Evolutionary conservation across 2,888 invertebrate species (phyloP), one percentile per base, ranked within the genome.

Genomic region (Drosophila robusta): DNA sequence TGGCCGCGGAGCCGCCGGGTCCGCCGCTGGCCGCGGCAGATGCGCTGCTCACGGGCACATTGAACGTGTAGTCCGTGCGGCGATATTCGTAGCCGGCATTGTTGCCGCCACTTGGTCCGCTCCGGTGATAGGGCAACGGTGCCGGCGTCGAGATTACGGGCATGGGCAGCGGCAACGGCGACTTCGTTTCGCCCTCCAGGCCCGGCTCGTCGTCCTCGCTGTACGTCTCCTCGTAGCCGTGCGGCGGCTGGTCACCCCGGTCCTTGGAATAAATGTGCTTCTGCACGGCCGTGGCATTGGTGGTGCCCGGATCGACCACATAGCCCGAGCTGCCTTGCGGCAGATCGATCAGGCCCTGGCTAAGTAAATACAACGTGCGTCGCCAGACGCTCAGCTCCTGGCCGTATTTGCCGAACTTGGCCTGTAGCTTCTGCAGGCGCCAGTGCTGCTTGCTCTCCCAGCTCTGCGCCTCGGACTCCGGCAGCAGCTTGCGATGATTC

Each of bases 171-270:
- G 77, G 67, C 6, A 80, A 75, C 0, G 70, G 70, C 5, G 49
- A 1, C 32, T 50, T 77, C 1, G 89, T 70, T 24, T 82, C 81
- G 12, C 82, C 89, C 36, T 86, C 90, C 7, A 92, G 68, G 0
- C 90, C 90, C 0, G 92, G 91, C 46, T 92, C 92, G 14, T 90
- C 86, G 0, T 87, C 86, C 0, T 83, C 84, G 5, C 90, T 90
- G n/a, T 85, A 74, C 4, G 83, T 79, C 38, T 92, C 92, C 12
- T 90, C 90, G 42, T 88, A 91, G 0, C 78, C 68, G 66, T 92
- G 88, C 0, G 92, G 92, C 1, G 92, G 92, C 51, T 92, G 92
- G 77, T 92, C 92, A 0, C 92, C 92, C 12, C 92, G 91, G 74
- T 91, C 91, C 57, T 87, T 90, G 6, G 91, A 91, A 52, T 91